These are phyloP conservation scores for Onychostoma macrolepis DNA, from an alignment of 2,113 vertebrate species.

Conservation along the genomic window DNA sequence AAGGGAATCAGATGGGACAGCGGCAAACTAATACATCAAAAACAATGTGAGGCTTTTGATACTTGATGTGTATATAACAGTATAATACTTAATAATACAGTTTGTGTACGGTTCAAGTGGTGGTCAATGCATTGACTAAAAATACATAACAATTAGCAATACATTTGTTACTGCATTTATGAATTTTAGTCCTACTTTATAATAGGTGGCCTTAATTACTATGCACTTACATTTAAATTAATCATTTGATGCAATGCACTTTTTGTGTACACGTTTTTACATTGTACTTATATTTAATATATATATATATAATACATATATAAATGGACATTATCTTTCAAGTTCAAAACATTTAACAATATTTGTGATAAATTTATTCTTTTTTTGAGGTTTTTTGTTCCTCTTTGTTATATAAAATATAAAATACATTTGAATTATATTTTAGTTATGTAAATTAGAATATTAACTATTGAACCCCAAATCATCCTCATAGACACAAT, in stretches of 20 bases:
- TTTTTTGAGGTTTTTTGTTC: not conserved
- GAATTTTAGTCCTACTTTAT: not conserved
- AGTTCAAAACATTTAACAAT: not conserved
- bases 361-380: not conserved
- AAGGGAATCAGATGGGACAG: not conserved
- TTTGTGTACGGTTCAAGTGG: not conserved
- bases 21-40: not conserved
- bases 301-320: too few species aligned
- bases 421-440: not conserved
- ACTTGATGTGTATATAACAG: not conserved
- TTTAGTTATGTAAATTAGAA: not conserved
- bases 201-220: too few species aligned
- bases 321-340: not conserved
- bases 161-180: not conserved
- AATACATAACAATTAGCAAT: not conserved
- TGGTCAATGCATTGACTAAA: not conserved
- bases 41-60: not conserved
- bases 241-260: too few species aligned
- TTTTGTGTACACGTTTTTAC: too few species aligned
- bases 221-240: too few species aligned
- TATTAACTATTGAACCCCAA: not conserved
- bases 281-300: not conserved
- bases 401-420: not conserved
- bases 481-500: not conserved
- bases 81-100: not conserved